These are phyloP conservation scores for Pagrus major DNA, from an alignment of 2,113 vertebrate species.

Conservation along the genomic window DNA sequence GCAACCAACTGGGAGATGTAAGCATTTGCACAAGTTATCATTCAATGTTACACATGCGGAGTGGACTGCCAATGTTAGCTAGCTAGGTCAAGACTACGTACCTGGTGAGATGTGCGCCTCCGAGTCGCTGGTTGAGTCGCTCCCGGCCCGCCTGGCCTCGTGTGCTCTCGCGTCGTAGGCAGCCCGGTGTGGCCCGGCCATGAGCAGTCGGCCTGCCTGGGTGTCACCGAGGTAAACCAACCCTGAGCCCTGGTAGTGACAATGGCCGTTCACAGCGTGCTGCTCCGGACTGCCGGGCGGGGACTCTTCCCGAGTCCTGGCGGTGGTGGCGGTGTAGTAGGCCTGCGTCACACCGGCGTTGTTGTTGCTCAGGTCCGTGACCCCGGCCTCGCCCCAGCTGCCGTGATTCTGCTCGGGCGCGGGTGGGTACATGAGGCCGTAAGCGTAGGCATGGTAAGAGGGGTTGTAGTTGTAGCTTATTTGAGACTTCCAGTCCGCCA, in stretches of 20 bases:
- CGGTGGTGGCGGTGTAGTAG: conserved; percentile 52
- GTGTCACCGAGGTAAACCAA: conserved; percentile 45
- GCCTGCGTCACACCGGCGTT: conserved; percentile 44
- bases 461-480: conserved; percentile 77
- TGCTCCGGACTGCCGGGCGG: conserved; percentile 63
- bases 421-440: conserved; percentile 76
- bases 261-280: not conserved
- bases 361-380: conserved; percentile 48
- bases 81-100: not conserved
- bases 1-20: not conserved
- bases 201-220: conserved; percentile 48
- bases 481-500: conserved; percentile 84
- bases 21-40: not conserved
- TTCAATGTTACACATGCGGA: no score
- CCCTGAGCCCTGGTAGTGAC: conserved; percentile 58
- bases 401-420: conserved; percentile 68
- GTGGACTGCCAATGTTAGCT: not conserved
- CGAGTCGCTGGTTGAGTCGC: conserved; percentile 74
- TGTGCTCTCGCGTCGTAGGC: not conserved
- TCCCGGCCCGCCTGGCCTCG: conserved; percentile 47
- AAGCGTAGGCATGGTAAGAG: conserved; percentile 78
- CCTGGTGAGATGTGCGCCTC: conserved; percentile 78
- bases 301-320: conserved; percentile 49
- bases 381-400: conserved; percentile 61
- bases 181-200: conserved; percentile 17